Evolutionary conservation across 2,888 invertebrate species (phyloP), one percentile per base, ranked within the genome.

Genomic region (Thymelicus lineola): DNA sequence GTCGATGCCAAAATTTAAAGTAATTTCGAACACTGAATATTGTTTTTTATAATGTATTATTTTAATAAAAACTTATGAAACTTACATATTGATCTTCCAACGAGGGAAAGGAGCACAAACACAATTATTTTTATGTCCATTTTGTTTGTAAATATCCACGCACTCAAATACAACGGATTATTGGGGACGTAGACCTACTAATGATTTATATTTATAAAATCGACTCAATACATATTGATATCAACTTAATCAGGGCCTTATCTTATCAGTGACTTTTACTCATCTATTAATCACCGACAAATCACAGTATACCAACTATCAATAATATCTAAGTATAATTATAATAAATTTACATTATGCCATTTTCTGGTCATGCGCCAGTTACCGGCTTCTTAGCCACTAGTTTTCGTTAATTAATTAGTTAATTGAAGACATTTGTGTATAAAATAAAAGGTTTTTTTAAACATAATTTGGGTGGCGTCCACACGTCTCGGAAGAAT

Each of bases 51-150:
- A 42, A 10, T 7, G 42, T 10, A 10, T 10, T 12, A 12, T 42
- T 42, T 38, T 38, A 38, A 38, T 38, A 38, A 9, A 42, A 12
- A 42, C 4, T 42, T 3, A 42, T 42, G 17, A 66, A 63, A 82
- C 86, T 82, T 81, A 91, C 91, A 89, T n/a, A 79, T 73, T 65
- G 82, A 73, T 74, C 79, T 79, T 66, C 83, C 82, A 69, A 87
- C 15, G 10, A 82, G 45, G 75, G 75, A 80, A 75, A 79, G 79
- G 64, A 90, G 64, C 61, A 88, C 71, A 66, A 90, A 73, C 48
- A 88, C 77, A 68, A 84, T 66, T 36, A 85, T 72, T 82, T 81
- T 82, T 7, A 74, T 75, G 71, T 81, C 74, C 88, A 88, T 86
- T 76, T 75, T 73, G 45, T 68, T 72, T 68, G 35, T 50, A 17